Percentiles rank a stretch among this genome's conserved stretches.
Conservation (phyloP, 2,113 vertebrate species). For the Romanogobio albipinnatus region DNA sequence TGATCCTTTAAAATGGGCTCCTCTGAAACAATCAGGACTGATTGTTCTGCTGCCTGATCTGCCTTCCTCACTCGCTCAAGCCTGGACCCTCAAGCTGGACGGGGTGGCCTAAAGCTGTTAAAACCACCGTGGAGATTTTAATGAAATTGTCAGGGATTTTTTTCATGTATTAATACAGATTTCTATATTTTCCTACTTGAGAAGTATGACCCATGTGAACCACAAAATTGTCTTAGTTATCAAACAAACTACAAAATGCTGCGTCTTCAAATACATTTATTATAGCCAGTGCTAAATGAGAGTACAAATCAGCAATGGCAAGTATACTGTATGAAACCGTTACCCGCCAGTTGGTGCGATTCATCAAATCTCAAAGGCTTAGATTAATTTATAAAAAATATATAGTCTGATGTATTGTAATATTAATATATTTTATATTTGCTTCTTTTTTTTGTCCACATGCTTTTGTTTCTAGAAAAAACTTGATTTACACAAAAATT, state of each 20-base stretch:
- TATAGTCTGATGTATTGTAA: not conserved
- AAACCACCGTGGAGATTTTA: not conserved
- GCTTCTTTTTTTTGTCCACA: not conserved
- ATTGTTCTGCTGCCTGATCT: conserved; percentile 76
- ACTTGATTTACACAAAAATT: too few species aligned
- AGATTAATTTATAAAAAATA: not conserved
- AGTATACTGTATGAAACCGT: not conserved
- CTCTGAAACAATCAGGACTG: conserved; percentile 67
- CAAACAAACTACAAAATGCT: not conserved
- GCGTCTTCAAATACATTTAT: not conserved
- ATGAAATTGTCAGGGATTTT: not conserved
- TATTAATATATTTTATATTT: not conserved
- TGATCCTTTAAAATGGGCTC: conserved; percentile 78
- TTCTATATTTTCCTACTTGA: not conserved
- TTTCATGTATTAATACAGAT: too few species aligned
- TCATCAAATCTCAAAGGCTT: not conserved
- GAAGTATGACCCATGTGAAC: not conserved
- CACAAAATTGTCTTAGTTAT: not conserved
- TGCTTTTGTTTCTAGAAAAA: not conserved
- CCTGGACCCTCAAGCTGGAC: conserved; percentile 79
- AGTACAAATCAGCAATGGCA: not conserved
- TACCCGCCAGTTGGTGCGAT: not conserved
- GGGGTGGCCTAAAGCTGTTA: conserved; percentile 10
- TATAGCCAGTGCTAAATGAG: not conserved
- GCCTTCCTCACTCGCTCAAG: conserved; percentile 62